Evolutionary conservation across 2,113 vertebrate species (phyloP), one percentile per base, ranked within the genome.

Genomic region (Centropus bengalensis): DNA sequence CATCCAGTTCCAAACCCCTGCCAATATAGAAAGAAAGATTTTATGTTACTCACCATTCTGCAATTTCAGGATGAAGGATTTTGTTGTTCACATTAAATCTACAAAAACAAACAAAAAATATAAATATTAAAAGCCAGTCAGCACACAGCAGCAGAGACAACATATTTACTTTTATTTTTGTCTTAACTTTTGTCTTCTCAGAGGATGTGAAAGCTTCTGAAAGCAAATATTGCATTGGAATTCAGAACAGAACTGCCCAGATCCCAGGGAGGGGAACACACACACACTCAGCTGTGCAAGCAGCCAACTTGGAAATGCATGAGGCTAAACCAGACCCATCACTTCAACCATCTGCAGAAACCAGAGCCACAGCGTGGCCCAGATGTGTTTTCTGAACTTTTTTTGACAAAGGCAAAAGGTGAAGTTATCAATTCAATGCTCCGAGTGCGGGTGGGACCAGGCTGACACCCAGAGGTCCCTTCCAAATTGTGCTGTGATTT

Each of bases 61-160:
- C 98, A 40, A 99, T 99, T 95, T 99, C 98, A 15, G 99, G 98
- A 86, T 99, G 98, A 82, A 99, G 97, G 79, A 98, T 94, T 44
- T 93, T 98, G 94, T 99, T 99, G 97, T 99, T 99, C 86, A 99
- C 99, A 19, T 97, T 97, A 92, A 99, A 99, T 64, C 99, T 99
- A 73, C 5, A 51, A 83, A 69, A 18, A 45, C 24, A 38, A 38
- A 33, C n/a, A 59, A 12, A 91, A 91, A 88, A 83, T 18, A 44
- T 1, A 26, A 52, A 74, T 30, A 44, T 96, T 93, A 89, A 73
- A 92, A 86, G 55, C 1, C 32, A 91, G 28, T 17, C 47, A 23
- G 23, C 19, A 78, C 30, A 79, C 10, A 85, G 45, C 44, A 85
- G 28, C 82, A 90, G 24, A 79, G 30, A 69, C 3, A 12, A 18